These are phyloP conservation scores for Columbina picui DNA, from an alignment of 2,113 vertebrate species.

Conservation along the genomic window DNA sequence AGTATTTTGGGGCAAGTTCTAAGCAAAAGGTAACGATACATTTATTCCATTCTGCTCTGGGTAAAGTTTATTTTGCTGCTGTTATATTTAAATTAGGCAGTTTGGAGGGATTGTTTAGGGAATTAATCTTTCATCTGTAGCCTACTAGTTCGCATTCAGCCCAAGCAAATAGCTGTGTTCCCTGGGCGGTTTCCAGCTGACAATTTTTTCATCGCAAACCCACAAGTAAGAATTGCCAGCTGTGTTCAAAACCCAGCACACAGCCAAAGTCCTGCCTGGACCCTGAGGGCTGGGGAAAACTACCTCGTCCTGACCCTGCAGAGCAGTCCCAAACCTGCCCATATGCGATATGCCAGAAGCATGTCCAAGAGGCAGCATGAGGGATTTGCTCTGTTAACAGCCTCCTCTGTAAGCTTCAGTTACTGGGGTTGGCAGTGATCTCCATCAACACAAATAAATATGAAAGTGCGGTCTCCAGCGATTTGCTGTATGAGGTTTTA, in stretches of 20 bases:
- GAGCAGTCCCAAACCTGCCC: slow-evolving; percentile 12
- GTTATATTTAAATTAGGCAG: slow-evolving; percentile 57
- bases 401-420: slow-evolving; percentile 37
- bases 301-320: not conserved
- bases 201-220: slow-evolving; percentile 40
- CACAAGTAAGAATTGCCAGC: slow-evolving; percentile 16
- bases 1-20: not conserved
- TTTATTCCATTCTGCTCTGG: slow-evolving; percentile 1
- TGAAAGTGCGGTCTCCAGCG: slow-evolving; percentile 27
- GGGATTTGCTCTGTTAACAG: slow-evolving; percentile 34
- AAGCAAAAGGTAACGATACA: not conserved
- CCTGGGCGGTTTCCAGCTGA: slow-evolving; percentile 31
- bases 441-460: slow-evolving; percentile 59
- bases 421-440: slow-evolving; percentile 45
- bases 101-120: slow-evolving; percentile 17
- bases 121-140: slow-evolving; percentile 55
- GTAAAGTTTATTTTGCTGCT: slow-evolving; percentile 48
- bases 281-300: slow-evolving; percentile 27
- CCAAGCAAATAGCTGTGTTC: slow-evolving; percentile 31
- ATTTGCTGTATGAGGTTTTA: slow-evolving; percentile 14
- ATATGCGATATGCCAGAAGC: slow-evolving; percentile 19
- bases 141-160: slow-evolving; percentile 5
- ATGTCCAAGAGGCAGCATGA: slow-evolving; percentile 47
- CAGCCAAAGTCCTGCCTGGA: not conserved
- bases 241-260: slow-evolving; percentile 39